Base-by-base conservation (phyloP, 2,797 vertebrate species). In the Myiotriccus ornatus region DNA sequence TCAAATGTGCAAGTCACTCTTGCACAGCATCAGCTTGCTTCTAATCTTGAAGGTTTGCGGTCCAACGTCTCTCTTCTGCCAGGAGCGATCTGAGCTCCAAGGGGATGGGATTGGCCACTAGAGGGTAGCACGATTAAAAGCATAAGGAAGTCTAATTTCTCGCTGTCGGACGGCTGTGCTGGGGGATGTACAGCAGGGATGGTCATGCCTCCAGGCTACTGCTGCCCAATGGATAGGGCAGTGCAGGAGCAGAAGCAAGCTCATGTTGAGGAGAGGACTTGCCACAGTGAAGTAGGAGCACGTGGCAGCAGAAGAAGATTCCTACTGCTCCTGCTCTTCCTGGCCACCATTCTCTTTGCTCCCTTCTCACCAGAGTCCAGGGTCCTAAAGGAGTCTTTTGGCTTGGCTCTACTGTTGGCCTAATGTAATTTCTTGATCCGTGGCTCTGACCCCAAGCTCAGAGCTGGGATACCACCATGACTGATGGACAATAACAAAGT, bases 81-180 rank as follows among this genome's bases (percentile, higher is more conserved):
- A 12, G 35, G 23, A 59, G 44, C 4, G 28, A 79, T 10, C 49
- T 6, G 41, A 57, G 67, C 73, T 86, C 73, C 85, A 27, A 70
- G 47, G 27, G 41, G 74, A 30, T 71, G 70, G 34, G 19, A 3
- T 2, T 76, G 85, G 59, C 94, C 97, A 83, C 97, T 95, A 97
- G 97, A 97, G 96, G 95, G 96, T 92, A 96, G 96, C 90, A 97
- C 93, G 79, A 97, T 89, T 93, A 96, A 97, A 96, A 97, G 27
- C 93, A 96, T 91, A 35, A 50, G 59, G 87, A 84, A 37, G 23
- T 14, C 41, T 70, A 11, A 2, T 41, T 30, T 35, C 77, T 39
- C 9, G 14, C 56, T 9, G 60, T 1, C 5, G 4, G 17, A 3
- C 30, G 20, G 11, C 67, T 5, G 69, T 10, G 47, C 70, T 2